These are phyloP conservation scores for Oryzias woworae DNA, from an alignment of 2,113 vertebrate genomes.

Conservation along the genomic window DNA sequence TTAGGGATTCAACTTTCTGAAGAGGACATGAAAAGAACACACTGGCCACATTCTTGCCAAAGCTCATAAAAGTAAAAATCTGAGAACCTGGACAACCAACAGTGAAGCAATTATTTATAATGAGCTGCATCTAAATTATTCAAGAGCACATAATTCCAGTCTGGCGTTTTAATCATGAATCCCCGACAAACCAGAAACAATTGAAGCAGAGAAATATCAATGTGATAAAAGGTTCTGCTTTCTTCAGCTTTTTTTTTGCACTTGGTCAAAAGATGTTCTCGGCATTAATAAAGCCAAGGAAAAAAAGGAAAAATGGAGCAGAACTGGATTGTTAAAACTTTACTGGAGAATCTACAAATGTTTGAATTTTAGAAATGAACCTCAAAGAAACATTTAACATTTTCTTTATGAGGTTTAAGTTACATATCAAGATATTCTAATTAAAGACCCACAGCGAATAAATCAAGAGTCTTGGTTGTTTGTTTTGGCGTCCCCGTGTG, in stretches of 20 bases:
- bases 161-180: constrained; percentile 35
- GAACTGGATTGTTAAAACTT: no score
- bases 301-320: no score
- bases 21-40: constrained; percentile 34
- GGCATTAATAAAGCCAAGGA: background rate
- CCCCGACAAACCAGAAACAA: constrained; percentile 21
- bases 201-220: constrained; percentile 12
- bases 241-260: background rate
- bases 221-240: constrained; percentile 15
- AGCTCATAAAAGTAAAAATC: background rate
- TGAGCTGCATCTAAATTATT: constrained; percentile 17
- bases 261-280: constrained; percentile 17
- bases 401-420: constrained; percentile 12
- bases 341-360: no score
- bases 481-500: background rate
- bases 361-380: no score
- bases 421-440: no score
- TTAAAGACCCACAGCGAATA: background rate
- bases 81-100: constrained; percentile 18
- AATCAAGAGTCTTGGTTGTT: background rate
- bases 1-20: constrained; percentile 46
- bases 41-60: constrained; percentile 16
- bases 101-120: constrained; percentile 29
- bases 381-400: no score
- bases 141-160: constrained; percentile 24